These are phyloP conservation scores for Haplotaxodon microlepis DNA, from an alignment of 2,113 vertebrate genomes.

Conservation along the genomic window DNA sequence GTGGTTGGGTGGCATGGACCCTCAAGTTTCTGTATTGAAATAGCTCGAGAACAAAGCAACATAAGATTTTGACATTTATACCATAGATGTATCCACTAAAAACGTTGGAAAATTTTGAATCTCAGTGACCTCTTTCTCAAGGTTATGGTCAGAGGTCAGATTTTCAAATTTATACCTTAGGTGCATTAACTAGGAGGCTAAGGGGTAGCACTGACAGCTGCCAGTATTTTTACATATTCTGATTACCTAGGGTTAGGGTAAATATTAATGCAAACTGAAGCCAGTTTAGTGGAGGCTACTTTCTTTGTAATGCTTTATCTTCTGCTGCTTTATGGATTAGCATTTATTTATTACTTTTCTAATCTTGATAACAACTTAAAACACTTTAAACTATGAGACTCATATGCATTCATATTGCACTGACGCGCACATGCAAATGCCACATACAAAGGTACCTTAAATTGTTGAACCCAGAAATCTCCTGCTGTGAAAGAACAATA, in stretches of 20 bases:
- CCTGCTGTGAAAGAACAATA: neutral
- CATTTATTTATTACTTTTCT: neutral
- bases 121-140: neutral
- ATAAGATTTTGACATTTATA: neutral
- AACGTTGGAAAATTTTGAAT: neutral
- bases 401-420: neutral
- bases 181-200: neutral
- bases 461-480: neutral
- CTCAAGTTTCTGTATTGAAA: neutral
- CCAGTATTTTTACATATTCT: neutral
- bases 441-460: neutral
- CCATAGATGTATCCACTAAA: neutral
- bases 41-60: neutral
- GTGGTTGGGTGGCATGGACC: neutral
- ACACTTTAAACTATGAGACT: neutral
- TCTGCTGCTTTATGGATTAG: neutral
- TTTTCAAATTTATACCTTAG: neutral
- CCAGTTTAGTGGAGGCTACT: neutral
- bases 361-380: neutral
- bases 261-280: neutral
- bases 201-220: neutral
- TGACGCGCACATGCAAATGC: neutral
- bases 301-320: neutral
- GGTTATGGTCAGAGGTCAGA: neutral
- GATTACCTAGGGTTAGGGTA: neutral